Evolutionary conservation across 53 echinoderm and acorn worm genomes (phyloP), one percentile per base, ranked within the genome.

Genomic region (Astropecten irregularis): DNA sequence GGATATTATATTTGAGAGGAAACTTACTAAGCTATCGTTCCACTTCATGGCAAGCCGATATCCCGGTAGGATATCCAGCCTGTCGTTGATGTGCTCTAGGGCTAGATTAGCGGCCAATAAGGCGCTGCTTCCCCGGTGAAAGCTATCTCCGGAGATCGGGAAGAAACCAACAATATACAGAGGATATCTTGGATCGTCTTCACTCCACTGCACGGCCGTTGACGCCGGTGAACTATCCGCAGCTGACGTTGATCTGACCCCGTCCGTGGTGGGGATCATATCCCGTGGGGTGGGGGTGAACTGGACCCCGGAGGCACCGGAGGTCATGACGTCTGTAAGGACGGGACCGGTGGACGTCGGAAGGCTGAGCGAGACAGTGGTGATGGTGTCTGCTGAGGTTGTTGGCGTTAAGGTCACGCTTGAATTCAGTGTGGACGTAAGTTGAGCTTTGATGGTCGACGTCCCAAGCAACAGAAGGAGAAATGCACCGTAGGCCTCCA

Each of bases 51-150:
- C 71, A 15, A 92, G 74, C 36, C 59, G 50, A 36, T 89, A 89
- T 3, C 88, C 84, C 9, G 82, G 68, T 3, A 92, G 69, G 14
- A 92, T 77, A 32, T 89, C 89, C 25, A 31, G 61, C 4, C 74
- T 61, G 3, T 76, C 81, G 46, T 92, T 92, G 86, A 92, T 83
- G 63, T 92, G 86, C 2, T 86, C 77, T 10, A 89, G 22, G n/a
- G 93, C 93, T 48, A 92, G 73, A 31, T 90, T 57, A 4, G 68
- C 63, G 2, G 84, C 79, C 56, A 72, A 28, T 20, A 65, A 48
- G 49, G 65, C 74, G 33, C 90, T 84, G 9, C 42, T 60, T 9
- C 84, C 84, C 9, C 84, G 66, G 38, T 61, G 39, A 27, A 90
- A 84, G 48, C 79, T 85, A 60, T 88, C 88, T 4, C 50, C 59